These are phyloP conservation scores for Colletes gigas DNA, from an alignment of 1,140 invertebrate genomes.

Conservation along the genomic window DNA sequence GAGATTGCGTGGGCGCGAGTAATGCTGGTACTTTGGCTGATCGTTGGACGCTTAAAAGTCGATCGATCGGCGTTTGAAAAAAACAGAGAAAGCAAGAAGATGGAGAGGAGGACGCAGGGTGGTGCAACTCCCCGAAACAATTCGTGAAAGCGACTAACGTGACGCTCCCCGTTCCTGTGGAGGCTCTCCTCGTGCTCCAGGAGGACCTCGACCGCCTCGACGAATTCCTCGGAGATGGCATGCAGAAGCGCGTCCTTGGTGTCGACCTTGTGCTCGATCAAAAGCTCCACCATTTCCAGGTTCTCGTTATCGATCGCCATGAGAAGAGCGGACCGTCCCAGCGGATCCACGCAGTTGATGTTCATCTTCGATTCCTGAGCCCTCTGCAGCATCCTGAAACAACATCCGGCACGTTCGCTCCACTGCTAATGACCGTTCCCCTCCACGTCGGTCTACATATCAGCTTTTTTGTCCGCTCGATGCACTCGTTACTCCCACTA, in stretches of 20 bases:
- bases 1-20: background rate
- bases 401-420: background rate
- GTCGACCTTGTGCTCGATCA: constrained; percentile 93
- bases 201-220: constrained; percentile 97
- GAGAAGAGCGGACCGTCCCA: constrained; percentile 94
- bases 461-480: no score
- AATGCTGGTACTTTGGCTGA: no score
- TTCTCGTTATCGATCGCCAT: constrained; percentile 99
- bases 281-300: constrained; percentile 98
- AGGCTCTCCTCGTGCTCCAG: constrained; percentile 94
- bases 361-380: constrained; percentile 92
- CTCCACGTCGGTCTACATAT: no score
- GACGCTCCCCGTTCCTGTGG: constrained; percentile 89
- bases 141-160: constrained; percentile 84
- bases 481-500: no score
- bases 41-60: background rate
- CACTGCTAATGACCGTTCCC: background rate
- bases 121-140: background rate
- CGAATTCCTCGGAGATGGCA: constrained; percentile 98
- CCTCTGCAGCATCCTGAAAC: constrained; percentile 87
- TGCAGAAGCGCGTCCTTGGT: constrained; percentile 97
- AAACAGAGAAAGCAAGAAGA: background rate
- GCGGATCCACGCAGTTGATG: constrained; percentile 98
- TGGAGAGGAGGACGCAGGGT: no score
- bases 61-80: background rate